phyloP scores from a whole-genome alignment of 2,113 vertebrate genomes.

The Myanophis thanlyinensis region DNA sequence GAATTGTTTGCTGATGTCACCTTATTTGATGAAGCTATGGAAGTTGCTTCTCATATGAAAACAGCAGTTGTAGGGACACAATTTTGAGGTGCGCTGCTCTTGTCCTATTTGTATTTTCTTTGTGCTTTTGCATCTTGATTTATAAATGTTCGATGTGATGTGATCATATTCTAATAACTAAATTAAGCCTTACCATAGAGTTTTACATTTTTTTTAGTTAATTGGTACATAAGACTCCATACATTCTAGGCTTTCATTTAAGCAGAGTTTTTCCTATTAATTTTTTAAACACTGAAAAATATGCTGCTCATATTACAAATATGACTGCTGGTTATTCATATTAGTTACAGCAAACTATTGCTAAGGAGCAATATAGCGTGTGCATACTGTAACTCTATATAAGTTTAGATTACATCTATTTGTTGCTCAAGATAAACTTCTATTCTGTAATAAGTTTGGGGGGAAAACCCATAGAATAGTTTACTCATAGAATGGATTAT shows the following conservation, averaged over 20 bases:
- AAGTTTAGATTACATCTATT: not conserved
- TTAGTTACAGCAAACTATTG: not conserved
- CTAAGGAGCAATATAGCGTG: not conserved
- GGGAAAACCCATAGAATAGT: no score
- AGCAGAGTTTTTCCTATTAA: not conserved
- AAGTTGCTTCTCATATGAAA: not conserved
- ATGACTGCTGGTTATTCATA: not conserved
- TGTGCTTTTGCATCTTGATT: not conserved
- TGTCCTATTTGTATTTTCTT: not conserved
- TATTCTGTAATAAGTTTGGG: not conserved
- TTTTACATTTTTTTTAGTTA: not conserved
- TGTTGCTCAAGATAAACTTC: not conserved
- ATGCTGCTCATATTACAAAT: not conserved
- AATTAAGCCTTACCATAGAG: not conserved
- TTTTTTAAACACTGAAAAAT: not conserved
- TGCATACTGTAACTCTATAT: not conserved
- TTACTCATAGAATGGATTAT: not conserved
- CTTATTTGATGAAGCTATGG: not conserved
- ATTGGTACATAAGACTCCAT: not conserved
- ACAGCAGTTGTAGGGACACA: not conserved
- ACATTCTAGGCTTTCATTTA: not conserved
- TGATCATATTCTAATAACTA: not conserved
- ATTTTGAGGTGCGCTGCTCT: not conserved
- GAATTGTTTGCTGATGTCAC: not conserved
- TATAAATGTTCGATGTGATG: not conserved